Percentiles rank a stretch among this genome's conserved stretches.
phyloP scores from a whole-genome alignment of 1,140 invertebrate genomes.

The Drosophila nannoptera region DNA sequence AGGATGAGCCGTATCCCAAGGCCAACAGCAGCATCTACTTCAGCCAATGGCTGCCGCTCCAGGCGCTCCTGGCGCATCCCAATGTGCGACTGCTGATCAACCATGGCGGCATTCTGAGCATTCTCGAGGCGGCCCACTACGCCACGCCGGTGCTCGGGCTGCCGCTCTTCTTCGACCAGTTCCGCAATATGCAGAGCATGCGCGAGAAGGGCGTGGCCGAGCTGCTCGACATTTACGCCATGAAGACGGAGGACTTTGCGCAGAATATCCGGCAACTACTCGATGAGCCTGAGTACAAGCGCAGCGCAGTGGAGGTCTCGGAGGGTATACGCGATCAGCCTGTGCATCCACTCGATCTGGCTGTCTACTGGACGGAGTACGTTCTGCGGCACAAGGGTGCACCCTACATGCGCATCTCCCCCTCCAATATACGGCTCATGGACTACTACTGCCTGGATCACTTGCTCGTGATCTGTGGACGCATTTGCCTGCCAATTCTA shows the following conservation, averaged over 20 bases:
- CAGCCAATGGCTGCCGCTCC: slow-evolving; percentile 85
- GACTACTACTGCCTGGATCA: slow-evolving; percentile 81
- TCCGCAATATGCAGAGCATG: slow-evolving; percentile 80
- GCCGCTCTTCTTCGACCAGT: slow-evolving; percentile 84
- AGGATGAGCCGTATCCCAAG: slow-evolving; percentile 80
- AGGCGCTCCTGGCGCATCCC: slow-evolving; percentile 84
- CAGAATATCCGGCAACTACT: slow-evolving; percentile 43
- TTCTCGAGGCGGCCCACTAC: slow-evolving; percentile 85
- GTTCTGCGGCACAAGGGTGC: slow-evolving; percentile 82
- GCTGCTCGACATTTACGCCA: slow-evolving; percentile 37
- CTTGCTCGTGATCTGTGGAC: slow-evolving; percentile 32
- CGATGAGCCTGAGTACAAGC: slow-evolving; percentile 47
- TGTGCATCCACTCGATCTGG: slow-evolving; percentile 82
- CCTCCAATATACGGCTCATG: slow-evolving; percentile 80
- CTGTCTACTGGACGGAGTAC: slow-evolving; percentile 86
- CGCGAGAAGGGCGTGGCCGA: slow-evolving; percentile 79
- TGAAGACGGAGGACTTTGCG: slow-evolving; percentile 30
- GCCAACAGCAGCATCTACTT: slow-evolving; percentile 82
- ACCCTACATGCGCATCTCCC: slow-evolving; percentile 79
- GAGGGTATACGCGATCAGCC: slow-evolving; percentile 83
- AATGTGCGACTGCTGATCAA: slow-evolving; percentile 85
- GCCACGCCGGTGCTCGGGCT: slow-evolving; percentile 85
- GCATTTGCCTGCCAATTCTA: slow-evolving; percentile 22
- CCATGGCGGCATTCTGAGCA: slow-evolving; percentile 85
- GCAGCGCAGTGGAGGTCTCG: slow-evolving; percentile 80